Base-by-base conservation (phyloP, 2,113 vertebrate genomes). In the Corvus hawaiiensis region DNA sequence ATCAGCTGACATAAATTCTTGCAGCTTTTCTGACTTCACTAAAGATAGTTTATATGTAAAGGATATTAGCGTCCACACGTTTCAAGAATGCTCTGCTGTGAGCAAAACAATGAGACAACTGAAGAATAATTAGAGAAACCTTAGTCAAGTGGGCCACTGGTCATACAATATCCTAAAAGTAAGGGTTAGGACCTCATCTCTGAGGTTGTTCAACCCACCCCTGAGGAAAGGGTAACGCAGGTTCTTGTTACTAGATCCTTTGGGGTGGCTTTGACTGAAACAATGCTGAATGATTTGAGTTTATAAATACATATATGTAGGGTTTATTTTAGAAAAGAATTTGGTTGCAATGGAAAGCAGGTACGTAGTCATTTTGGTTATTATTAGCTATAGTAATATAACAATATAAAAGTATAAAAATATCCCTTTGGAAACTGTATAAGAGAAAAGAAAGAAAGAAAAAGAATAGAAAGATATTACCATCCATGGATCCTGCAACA, bases 111-210 rank as follows among this genome's bases (percentile, higher is more conserved):
- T 11, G 21, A 44, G 67, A 55, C 90, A 82, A 30, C 10, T 61
- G 35, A 73, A 69, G 30, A 84, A 62, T 12, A 18, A 19, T 51
- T 88, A 76, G 6, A 68, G 19, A 90, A 92, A 54, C 1, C 18
- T 58, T 33, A 55, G 14, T 79, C 20, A 67, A 37, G 6, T 17
- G 5, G 2, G 2, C 8, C 17, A 37, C 19, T 3, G 1, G 4
- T 33, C 37, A 24, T 66, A 19, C 13, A 62, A 35, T 20, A 61
- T 2, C 13, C 33, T 6, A 46, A 2, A 74, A 44, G 5, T 28
- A 68, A 33, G 0, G 0, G 3, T n/a, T 49, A 46, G 12, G 16
- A 46, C 6, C 37, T 74, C 1, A 24, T 48, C 21, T 63, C 62
- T 27, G 37, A 54, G 14, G 6, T 43, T 13, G 1, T 48, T 75